Percentiles rank a stretch among this genome's conserved stretches.
These are phyloP conservation scores for Piscicola geometra DNA, from an alignment of 2,888 invertebrate genomes.

Conservation along the genomic window DNA sequence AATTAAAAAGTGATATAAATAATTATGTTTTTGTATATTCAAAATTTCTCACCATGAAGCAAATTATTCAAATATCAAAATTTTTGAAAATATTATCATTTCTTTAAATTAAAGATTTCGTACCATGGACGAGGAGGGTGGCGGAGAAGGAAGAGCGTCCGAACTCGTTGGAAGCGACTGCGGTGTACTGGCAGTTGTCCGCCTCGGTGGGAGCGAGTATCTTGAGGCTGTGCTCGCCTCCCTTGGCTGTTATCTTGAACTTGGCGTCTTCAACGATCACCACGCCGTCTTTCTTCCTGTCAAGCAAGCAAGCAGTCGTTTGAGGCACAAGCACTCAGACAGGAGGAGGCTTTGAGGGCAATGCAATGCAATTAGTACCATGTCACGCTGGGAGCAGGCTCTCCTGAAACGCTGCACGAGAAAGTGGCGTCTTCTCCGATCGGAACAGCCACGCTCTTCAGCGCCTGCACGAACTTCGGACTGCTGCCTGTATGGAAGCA, in stretches of 20 bases:
- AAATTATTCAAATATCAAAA: no score
- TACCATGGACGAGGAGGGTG: constrained; percentile 22
- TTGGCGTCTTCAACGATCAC: not conserved
- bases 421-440: constrained; percentile 14
- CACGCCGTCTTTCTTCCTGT: constrained; percentile 14
- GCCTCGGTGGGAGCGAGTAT: constrained; percentile 1
- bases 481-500: not conserved
- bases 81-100: no score
- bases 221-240: not conserved
- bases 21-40: not conserved
- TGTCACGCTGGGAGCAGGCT: constrained; percentile 18
- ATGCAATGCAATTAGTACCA: constrained; percentile 13
- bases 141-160: constrained; percentile 14
- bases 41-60: constrained; percentile 14
- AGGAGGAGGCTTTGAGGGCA: not conserved
- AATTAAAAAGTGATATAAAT: no score
- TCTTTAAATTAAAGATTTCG: no score
- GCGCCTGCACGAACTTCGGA: constrained; percentile 21
- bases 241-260: not conserved
- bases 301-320: no score
- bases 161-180: constrained; percentile 14
- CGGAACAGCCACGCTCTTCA: constrained; percentile 18
- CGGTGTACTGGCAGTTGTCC: constrained; percentile 21
- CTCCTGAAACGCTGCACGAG: constrained; percentile 21
- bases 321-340: no score